Percentiles rank a stretch among this genome's conserved stretches.
These are phyloP conservation scores for Megalonaias nervosa DNA, from an alignment of 1,140 invertebrate species.

Conservation along the genomic window DNA sequence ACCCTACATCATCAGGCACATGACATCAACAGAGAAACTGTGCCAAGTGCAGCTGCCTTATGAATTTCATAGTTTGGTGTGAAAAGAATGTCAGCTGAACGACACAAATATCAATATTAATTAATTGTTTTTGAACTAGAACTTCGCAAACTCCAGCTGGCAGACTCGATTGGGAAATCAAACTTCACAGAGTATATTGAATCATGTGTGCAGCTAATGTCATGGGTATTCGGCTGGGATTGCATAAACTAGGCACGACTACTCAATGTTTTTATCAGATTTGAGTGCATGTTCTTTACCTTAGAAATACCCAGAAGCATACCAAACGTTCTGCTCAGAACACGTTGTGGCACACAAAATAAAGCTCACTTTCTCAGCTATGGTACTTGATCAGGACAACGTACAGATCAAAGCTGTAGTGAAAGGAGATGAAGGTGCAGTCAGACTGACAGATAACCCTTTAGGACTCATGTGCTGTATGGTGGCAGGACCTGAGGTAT, in stretches of 20 bases:
- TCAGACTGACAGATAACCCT: slow-evolving; percentile 41
- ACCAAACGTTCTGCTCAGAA: too few relatives aligned
- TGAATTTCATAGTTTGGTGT: slow-evolving; percentile 5
- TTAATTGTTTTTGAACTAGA: slow-evolving; percentile 10
- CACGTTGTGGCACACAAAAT: slow-evolving; percentile 23
- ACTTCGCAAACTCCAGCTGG: slow-evolving; percentile 8
- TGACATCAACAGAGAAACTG: too few relatives aligned
- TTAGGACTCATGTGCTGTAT: slow-evolving; percentile 28
- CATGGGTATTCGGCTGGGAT: slow-evolving; percentile 21
- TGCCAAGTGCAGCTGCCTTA: background rate
- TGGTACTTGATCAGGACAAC: slow-evolving; percentile 51
- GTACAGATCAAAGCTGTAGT: slow-evolving; percentile 43
- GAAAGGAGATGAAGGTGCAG: slow-evolving; percentile 56
- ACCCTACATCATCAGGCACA: slow-evolving; percentile 4
- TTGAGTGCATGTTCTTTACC: slow-evolving; percentile 14
- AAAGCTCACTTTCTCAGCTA: slow-evolving; percentile 22
- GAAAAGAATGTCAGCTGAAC: background rate
- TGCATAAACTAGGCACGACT: slow-evolving; percentile 40
- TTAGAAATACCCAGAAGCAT: background rate
- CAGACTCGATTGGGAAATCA: background rate
- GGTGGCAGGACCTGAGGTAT: slow-evolving; percentile 46
- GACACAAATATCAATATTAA: slow-evolving; percentile 9
- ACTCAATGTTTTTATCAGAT: slow-evolving; percentile 31
- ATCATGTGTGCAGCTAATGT: slow-evolving; percentile 1
- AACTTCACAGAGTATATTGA: slow-evolving; percentile 11